Conservation (phyloP, 2,888 invertebrate genomes). For the Minunthozetes semirufus region DNA sequence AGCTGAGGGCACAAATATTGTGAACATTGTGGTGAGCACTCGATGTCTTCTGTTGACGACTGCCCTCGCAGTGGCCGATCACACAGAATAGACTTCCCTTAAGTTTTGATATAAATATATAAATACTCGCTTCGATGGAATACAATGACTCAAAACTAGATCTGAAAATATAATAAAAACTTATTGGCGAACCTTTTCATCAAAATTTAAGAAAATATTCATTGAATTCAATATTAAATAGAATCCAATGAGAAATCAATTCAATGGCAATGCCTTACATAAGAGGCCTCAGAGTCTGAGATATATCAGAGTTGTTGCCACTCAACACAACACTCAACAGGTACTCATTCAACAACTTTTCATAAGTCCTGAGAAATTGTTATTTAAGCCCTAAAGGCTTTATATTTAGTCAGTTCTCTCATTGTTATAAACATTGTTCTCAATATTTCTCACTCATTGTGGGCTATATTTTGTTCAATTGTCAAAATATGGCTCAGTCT, state of each 20-base stretch:
- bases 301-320: slow-evolving; percentile 2
- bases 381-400: slow-evolving; percentile 27
- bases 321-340: slow-evolving; percentile 27
- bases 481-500: background rate
- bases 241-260: background rate
- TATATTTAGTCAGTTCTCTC: background rate
- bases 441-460: background rate
- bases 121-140: slow-evolving; percentile 17
- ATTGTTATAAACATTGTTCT: background rate
- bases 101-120: slow-evolving; percentile 28
- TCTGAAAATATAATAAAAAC: background rate
- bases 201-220: background rate
- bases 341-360: background rate
- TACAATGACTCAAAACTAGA: background rate
- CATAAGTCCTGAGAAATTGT: background rate
- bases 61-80: slow-evolving; percentile 18
- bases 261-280: slow-evolving; percentile 6
- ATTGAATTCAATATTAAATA: background rate
- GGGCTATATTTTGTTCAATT: background rate
- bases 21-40: slow-evolving; percentile 16
- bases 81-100: slow-evolving; percentile 24
- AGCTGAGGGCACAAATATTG: slow-evolving; percentile 17
- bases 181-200: background rate
- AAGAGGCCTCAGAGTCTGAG: background rate
- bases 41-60: background rate